A percentile compares a stretch with the other conserved stretches of the same genome.
phyloP scores from a whole-genome alignment of 2,888 invertebrate species.

The Belgica antarctica region DNA sequence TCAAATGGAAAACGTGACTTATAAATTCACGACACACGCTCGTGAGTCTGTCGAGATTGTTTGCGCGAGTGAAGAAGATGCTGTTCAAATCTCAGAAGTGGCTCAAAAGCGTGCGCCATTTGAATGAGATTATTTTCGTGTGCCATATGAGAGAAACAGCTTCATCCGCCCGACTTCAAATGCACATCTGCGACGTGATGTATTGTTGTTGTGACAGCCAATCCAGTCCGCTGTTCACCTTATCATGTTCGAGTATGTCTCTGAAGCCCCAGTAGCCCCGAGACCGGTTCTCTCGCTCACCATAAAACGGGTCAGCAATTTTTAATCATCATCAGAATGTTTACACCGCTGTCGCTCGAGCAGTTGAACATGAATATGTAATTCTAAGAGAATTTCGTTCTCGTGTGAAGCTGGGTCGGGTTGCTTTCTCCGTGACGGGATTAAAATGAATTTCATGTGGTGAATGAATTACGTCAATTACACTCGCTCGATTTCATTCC shows the following conservation, averaged over 20 bases:
- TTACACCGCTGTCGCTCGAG: neutral
- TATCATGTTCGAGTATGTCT: neutral
- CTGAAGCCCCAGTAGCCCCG: neutral
- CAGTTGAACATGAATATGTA: conserved; percentile 18
- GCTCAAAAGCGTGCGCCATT: too few species aligned
- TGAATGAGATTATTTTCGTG: neutral
- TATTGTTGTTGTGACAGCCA: too few species aligned
- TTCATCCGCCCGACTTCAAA: neutral
- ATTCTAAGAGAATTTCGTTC: neutral
- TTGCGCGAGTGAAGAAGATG: too few species aligned
- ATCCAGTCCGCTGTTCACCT: neutral
- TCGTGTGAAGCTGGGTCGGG: neutral
- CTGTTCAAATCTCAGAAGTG: too few species aligned
- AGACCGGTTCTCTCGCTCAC: neutral
- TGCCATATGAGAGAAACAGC: neutral
- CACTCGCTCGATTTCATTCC: neutral
- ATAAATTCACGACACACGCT: too few species aligned
- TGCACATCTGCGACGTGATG: conserved; percentile 8
- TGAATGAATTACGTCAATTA: neutral
- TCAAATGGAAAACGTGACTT: too few species aligned
- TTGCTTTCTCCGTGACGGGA: neutral
- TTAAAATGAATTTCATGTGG: neutral
- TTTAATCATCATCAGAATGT: conserved; percentile 1
- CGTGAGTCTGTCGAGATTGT: too few species aligned
- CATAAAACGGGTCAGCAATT: conserved; percentile 2